phyloP scores from a whole-genome alignment of 2,888 invertebrate species.

The Brachyopa scutellaris region DNA sequence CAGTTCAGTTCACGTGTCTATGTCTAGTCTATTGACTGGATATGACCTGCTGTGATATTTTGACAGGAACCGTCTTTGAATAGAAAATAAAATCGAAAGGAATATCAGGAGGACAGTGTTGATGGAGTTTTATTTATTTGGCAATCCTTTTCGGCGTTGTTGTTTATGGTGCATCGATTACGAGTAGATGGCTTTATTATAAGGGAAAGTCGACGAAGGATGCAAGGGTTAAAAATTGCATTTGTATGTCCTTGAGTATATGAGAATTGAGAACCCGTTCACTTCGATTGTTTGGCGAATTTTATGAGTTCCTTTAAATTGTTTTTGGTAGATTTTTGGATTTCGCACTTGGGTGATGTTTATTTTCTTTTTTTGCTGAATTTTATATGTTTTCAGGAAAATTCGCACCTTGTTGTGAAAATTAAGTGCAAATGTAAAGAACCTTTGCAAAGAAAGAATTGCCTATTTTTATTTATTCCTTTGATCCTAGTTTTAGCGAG shows the following conservation, averaged over 20 bases:
- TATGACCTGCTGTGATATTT: slow-evolving; percentile 58
- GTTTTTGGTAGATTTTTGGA: too few species aligned
- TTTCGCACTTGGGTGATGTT: slow-evolving; percentile 4
- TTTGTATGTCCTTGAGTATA: slow-evolving; percentile 14
- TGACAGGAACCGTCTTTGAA: slow-evolving; percentile 20
- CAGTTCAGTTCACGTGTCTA: not conserved
- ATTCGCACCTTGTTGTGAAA: slow-evolving; percentile 36
- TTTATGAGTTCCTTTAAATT: slow-evolving; percentile 16
- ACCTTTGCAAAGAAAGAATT: too few species aligned
- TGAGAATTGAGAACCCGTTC: slow-evolving; percentile 12
- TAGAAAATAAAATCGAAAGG: slow-evolving; percentile 4
- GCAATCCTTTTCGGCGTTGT: slow-evolving; percentile 14
- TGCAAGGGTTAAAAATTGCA: slow-evolving; percentile 40
- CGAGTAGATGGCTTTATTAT: slow-evolving; percentile 28
- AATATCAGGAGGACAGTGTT: slow-evolving; percentile 6
- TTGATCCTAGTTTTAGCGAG: too few species aligned
- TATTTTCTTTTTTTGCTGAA: slow-evolving; percentile 6
- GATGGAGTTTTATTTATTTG: not conserved
- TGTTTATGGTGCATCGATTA: not conserved
- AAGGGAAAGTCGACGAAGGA: not conserved
- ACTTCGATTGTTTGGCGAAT: slow-evolving; percentile 26
- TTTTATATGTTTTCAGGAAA: slow-evolving; percentile 5
- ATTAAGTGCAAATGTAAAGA: not conserved
- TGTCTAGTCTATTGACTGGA: not conserved
- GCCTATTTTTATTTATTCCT: too few species aligned